Evolutionary conservation across 2,797 vertebrate genomes (phyloP).

Genomic region (Manis pentadactyla): DNA sequence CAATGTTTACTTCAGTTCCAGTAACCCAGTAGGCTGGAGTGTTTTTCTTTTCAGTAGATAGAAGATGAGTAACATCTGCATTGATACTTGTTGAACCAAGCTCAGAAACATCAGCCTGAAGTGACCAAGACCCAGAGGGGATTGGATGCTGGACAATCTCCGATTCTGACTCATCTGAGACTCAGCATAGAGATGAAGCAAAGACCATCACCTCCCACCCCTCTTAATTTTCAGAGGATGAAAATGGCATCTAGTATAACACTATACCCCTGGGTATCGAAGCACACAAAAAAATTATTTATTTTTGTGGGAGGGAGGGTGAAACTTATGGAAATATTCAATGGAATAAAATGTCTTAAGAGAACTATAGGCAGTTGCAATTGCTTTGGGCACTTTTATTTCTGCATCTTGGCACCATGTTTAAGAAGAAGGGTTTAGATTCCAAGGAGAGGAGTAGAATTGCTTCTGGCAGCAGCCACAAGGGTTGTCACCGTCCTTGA

Average conservation of each 20-base stretch:
- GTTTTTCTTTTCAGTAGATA: constrained; percentile 75
- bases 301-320: neutral
- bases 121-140: constrained; percentile 47
- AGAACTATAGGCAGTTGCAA: neutral
- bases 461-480: neutral
- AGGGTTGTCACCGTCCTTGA: neutral
- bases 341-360: neutral
- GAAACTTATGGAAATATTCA: neutral
- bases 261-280: neutral
- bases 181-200: neutral
- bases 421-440: neutral
- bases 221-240: neutral
- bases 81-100: constrained; percentile 78
- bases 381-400: neutral
- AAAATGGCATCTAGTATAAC: neutral
- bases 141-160: constrained; percentile 57
- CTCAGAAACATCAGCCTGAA: constrained; percentile 73
- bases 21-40: neutral
- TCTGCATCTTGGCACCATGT: neutral
- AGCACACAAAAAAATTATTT: neutral
- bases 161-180: neutral
- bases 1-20: constrained; percentile 70
- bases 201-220: neutral
- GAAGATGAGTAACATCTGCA: constrained; percentile 77
- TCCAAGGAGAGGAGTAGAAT: neutral